Evolutionary conservation across 1,140 invertebrate species (phyloP), one percentile per base, ranked within the genome.

Genomic region (Diplogasteroides magnus): DNA sequence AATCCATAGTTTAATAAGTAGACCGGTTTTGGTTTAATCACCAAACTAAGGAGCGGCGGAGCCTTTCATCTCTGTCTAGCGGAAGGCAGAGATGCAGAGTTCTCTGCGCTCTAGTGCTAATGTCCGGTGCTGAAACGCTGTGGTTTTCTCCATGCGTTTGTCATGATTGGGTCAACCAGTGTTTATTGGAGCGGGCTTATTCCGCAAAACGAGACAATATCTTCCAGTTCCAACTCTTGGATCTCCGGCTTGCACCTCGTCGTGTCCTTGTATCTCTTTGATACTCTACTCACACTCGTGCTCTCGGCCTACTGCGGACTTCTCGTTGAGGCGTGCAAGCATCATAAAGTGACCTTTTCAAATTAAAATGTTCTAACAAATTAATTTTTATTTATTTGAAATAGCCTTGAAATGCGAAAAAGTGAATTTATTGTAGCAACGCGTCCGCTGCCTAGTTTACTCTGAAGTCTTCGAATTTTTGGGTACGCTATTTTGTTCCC

Each of bases 281-380:
- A 84, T 71, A 79, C 83, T 1, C 69, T 84, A 48, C 80, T 83
- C 59, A 85, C 83, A 14, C 83, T 82, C 67, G 75, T 83, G 15
- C 79, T 84, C 28, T 74, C 84, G 15, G 83, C 83, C 2, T 58
- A 76, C 11, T 84, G 82, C 72, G 78, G 77, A 59, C 69, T 84
- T 14, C 83, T 80, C 61, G 78, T 83, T 0, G 84, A 85, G 37
- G 37, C 37, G 37, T 48, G 37, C 37, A 11, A 6, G 37, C 6
- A 48, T 6, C 37, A 48, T 48, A 11, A 6, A 19, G 37, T 48
- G 19, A 48, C 19, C n/a, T n/a, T n/a, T n/a, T n/a, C n/a, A n/a
- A n/a, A n/a, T n/a, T n/a, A n/a, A n/a, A n/a, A n/a, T n/a, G n/a
- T n/a, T n/a, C n/a, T n/a, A n/a, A n/a, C n/a, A n/a, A n/a, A n/a